Base-by-base conservation (phyloP, 1,140 invertebrate species). In the Calephelis nemesis region DNA sequence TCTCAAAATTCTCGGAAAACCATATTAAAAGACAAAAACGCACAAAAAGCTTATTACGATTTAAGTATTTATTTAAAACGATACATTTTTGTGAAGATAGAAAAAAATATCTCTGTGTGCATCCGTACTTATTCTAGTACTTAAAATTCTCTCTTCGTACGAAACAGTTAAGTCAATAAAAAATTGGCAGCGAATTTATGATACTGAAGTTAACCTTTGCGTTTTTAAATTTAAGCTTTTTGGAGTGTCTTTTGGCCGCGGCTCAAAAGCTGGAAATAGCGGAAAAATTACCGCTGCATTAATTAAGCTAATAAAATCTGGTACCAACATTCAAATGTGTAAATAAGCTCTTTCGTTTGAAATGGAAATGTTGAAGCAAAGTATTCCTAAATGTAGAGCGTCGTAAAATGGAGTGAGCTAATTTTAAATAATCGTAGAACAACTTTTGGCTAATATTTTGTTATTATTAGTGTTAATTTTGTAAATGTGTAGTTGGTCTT, bases 211-310 rank as follows among this genome's bases (percentile, higher is more conserved):
- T 67, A 71, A 72, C 66, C 62, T 69, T 72, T 71, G 67, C 62
- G 63, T 68, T 71, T 74, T 74, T 67, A 70, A 68, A 71, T 68
- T 69, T 67, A 72, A 71, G 65, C 65, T 63, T 69, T 65, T 68
- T 73, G 50, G 58, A 73, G 73, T 67, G 69, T 71, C 69, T 76
- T 73, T 74, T 74, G 73, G 73, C 70, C 70, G 40, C 40, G 45
- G 42, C 49, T 72, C 73, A 74, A 74, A 72, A 74, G 69, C 54
- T 62, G 52, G 62, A 66, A 68, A 68, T 67, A 58, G 47, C 42
- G 50, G 49, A 54, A 66, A 66, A 58, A 58, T 30, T 30, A n/a
- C 65, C 50, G 52, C 45, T 47, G 54, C 50, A 66, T 66, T 66
- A 66, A 66, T 66, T 66, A 66, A 66, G 40, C 45, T 66, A 66